A percentile compares a stretch with the other conserved stretches of the same genome.
phyloP scores from a whole-genome alignment of 2,113 vertebrate species.

The Neotragus moschatus region DNA sequence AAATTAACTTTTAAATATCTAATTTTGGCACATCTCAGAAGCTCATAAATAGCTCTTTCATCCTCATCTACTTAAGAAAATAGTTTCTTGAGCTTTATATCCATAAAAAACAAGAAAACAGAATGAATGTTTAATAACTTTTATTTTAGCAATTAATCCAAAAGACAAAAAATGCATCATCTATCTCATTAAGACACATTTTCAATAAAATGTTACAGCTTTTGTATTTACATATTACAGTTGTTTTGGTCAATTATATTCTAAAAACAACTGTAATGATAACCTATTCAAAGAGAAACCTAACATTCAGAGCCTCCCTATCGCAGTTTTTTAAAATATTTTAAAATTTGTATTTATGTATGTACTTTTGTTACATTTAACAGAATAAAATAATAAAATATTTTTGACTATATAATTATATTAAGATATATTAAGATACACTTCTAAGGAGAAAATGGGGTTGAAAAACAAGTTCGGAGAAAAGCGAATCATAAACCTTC shows the following conservation, averaged over 20 bases:
- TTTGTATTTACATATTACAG: not conserved
- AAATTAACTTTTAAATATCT: not conserved
- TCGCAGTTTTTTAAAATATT: not conserved
- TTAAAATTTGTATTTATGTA: not conserved
- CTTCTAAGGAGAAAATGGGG: not conserved
- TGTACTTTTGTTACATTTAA: not conserved
- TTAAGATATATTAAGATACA: not conserved
- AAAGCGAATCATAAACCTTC: not conserved
- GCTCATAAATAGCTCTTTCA: not conserved
- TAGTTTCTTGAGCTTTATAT: not conserved
- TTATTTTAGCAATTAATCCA: not conserved
- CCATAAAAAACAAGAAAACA: not conserved
- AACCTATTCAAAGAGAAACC: not conserved
- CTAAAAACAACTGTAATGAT: slow-evolving; percentile 23
- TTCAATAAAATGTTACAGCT: slow-evolving; percentile 4
- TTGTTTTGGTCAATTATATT: not conserved
- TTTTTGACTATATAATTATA: not conserved
- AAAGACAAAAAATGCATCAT: not conserved
- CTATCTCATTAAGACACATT: not conserved
- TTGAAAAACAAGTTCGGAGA: not conserved
- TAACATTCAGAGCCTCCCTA: not conserved
- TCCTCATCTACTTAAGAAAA: not conserved
- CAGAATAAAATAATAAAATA: not conserved
- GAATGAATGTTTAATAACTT: not conserved
- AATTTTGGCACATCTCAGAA: not conserved